Conservation (phyloP, 2,888 invertebrate genomes). For the Allygus modestus region DNA sequence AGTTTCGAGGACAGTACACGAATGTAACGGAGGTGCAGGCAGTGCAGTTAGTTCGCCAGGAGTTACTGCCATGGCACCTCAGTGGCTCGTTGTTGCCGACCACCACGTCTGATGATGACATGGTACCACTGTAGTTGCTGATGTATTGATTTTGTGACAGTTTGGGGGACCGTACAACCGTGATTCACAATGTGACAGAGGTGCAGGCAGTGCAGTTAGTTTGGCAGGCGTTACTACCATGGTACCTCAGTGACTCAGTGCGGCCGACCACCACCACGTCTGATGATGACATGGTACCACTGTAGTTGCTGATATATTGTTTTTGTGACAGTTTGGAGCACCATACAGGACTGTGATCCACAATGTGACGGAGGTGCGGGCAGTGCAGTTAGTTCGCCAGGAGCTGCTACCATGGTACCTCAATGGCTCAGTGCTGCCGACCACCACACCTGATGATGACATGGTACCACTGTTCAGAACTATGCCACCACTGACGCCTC, state of each 20-base stretch:
- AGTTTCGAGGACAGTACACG: too few species aligned
- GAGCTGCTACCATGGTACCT: constrained; percentile 44
- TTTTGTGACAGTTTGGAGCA: constrained; percentile 17
- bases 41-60: too few species aligned
- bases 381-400: background rate
- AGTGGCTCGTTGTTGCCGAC: too few species aligned
- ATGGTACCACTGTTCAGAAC: background rate
- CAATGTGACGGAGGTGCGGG: constrained; percentile 38
- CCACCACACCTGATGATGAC: background rate
- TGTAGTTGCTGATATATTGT: too few species aligned
- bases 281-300: background rate
- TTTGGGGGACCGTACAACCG: background rate
- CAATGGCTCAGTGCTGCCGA: constrained; percentile 17
- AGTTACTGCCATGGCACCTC: too few species aligned
- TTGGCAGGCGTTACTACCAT: constrained; percentile 10
- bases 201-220: background rate
- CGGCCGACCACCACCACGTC: background rate
- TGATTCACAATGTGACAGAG: constrained; percentile 45
- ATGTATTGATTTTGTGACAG: too few species aligned
- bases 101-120: too few species aligned
- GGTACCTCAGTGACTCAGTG: constrained; percentile 35
- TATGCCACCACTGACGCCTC: background rate
- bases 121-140: too few species aligned
- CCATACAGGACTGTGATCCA: constrained; percentile 14
- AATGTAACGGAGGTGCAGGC: too few species aligned